Percentiles rank a stretch among this genome's conserved stretches.
These are phyloP conservation scores for Ceyx margarethae DNA, from an alignment of 2,113 vertebrate species.

Conservation along the genomic window DNA sequence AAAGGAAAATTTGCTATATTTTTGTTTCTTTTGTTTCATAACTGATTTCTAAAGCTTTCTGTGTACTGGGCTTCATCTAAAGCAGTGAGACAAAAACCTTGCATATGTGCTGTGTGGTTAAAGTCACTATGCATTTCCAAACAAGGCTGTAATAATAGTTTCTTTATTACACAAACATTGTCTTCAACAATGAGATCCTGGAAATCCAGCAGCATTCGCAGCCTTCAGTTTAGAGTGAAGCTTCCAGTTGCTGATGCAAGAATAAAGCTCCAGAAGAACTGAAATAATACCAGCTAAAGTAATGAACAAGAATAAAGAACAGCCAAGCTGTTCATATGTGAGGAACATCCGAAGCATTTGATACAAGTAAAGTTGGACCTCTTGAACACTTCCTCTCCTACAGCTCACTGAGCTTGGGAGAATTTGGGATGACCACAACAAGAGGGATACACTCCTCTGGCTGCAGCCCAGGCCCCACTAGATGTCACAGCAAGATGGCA, in stretches of 20 bases:
- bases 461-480: not conserved
- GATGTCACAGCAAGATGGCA: no score
- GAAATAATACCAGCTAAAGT: not conserved
- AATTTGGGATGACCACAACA: not conserved
- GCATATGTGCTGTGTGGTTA: fast-evolving
- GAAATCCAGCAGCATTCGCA: not conserved
- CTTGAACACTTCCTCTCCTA: not conserved
- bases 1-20: not conserved
- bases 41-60: not conserved
- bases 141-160: not conserved
- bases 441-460: not conserved
- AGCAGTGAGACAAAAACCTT: not conserved
- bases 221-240: not conserved
- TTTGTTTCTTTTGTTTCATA: not conserved
- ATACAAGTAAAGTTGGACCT: fast-evolving
- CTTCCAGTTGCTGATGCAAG: not conserved
- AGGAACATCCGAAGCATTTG: not conserved
- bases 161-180: not conserved
- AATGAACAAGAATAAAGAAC: not conserved
- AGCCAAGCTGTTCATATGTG: not conserved
- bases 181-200: not conserved
- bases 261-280: not conserved
- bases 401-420: not conserved
- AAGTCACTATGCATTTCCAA: not conserved
- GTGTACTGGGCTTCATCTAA: not conserved